Evolutionary conservation across 53 echinoderm and acorn worm species (phyloP), one percentile per base, ranked within the genome.

Genomic region (Crossaster papposus): DNA sequence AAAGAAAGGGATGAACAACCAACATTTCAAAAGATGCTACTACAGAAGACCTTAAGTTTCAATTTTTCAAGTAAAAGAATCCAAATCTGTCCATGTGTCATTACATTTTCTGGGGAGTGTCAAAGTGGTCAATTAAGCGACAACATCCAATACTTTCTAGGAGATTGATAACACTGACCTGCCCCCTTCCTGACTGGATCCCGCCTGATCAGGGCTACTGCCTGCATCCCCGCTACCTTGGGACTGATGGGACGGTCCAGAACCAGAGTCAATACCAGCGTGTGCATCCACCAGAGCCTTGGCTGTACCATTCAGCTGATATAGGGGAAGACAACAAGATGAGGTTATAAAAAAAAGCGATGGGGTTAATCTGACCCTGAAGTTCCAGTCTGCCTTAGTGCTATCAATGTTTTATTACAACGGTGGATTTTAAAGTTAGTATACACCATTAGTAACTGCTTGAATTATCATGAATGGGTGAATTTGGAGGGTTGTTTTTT

Each of bases 221-320:
- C 75, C 88, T 32, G 63, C 90, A 82, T 90, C 91, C 35, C 92
- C 90, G 77, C 93, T 90, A 81, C 62, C 94, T 83, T 72, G 54
- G 63, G 38, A 72, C 51, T 58, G 90, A 86, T 75, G 91, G 88
- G 88, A 80, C 33, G 77, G 81, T 64, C 80, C 91, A 30, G 86
- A 85, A 38, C 86, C 58, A 28, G 24, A 51, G 22, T 83, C 83
- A 68, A 83, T 29, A 36, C 87, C 87, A 31, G 81, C 95, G 35
- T 93, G 93, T 28, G 85, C 70, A 53, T 93, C 93, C 70, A 95
- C 81, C 17, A 95, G 79, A 51, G 30, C 62, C 89, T 95, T 94
- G 78, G 95, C 95, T 87, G 95, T 89, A 80, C 93, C 94, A 83
- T 95, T 95, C 85, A 95, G 78, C 95, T 95, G 83, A 54, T 7